Base-by-base conservation (phyloP, 2,888 invertebrate species). In the Lacanobia wlatinum region DNA sequence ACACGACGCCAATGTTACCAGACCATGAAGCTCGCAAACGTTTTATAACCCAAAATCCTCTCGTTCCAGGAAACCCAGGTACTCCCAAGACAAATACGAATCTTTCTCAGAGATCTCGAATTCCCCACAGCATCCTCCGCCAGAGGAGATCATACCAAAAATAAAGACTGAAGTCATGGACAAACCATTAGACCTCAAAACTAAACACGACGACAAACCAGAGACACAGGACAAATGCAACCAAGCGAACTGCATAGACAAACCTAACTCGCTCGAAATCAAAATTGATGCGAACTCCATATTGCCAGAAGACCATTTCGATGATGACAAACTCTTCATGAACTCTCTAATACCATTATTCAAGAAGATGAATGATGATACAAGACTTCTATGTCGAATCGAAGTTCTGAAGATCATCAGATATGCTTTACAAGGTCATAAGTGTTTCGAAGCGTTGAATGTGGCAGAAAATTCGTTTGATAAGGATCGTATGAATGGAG, bases 341-440 rank as follows among this genome's bases (percentile, higher is more conserved):
- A 95, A 94, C 70, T 96, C 96, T 0, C 80, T 96, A 0, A 84
- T 96, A 59, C 96, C 96, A 0, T 77, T 95, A 7, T 96, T 96
- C 56, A 95, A 95, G 82, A 96, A 95, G 76, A 96, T 96, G 96
- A 92, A 93, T 48, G 96, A 96, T 46, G 95, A 95, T 21, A 96
- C 96, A 0, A 87, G 95, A 70, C 84, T 96, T 0, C 60, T 94
- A 0, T 96, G 96, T 63, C 87, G 96, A 1, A 96, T 96, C 16
- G 95, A 96, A 70, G 94, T 96, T 0, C 63, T 96, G 14, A 96
- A 96, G 76, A 95, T 95, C 3, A 95, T 96, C 3, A 90, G 92
- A 63, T 94, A 92, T 70, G 96, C 95, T 0, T 66, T 96, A 0
- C 94, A 95, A 84, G 94, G 94, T 2, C 91, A 95, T 60, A 92